phyloP scores from a whole-genome alignment of 2,888 invertebrate species.

The Trisateles emortualis region DNA sequence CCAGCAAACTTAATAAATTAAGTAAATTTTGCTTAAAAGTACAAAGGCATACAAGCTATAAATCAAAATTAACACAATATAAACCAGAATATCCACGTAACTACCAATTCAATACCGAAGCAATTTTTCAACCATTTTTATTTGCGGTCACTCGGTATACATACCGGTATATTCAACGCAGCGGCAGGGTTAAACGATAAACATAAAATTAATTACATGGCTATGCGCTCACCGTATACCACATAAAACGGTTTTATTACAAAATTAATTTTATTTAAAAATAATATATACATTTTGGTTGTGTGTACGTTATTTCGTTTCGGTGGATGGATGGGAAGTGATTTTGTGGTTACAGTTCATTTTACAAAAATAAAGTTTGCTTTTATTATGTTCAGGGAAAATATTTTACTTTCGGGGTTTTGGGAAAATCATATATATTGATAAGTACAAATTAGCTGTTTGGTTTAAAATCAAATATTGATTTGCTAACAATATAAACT shows the following conservation, averaged over 20 bases:
- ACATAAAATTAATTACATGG: constrained; percentile 37
- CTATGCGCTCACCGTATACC: constrained; percentile 13
- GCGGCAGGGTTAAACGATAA: constrained; percentile 22
- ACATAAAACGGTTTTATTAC: constrained; percentile 16
- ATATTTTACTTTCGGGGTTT: too few relatives aligned
- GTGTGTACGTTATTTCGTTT: background rate
- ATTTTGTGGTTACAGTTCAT: background rate
- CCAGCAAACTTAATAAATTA: too few relatives aligned
- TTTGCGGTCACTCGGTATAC: constrained; percentile 15
- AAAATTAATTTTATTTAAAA: constrained; percentile 21
- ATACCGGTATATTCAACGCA: background rate
- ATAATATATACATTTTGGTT: constrained; percentile 1
- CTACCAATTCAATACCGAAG: background rate
- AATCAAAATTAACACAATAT: background rate
- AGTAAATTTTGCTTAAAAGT: too few relatives aligned
- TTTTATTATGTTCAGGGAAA: too few relatives aligned
- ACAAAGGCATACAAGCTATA: too few relatives aligned
- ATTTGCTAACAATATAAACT: too few relatives aligned
- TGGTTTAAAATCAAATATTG: too few relatives aligned
- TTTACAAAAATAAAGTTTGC: too few relatives aligned
- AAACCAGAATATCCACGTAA: background rate
- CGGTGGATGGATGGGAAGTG: background rate
- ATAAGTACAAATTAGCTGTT: too few relatives aligned
- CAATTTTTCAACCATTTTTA: constrained; percentile 20
- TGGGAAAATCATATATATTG: too few relatives aligned